phyloP scores from a whole-genome alignment of 2,888 invertebrate species.

The Cerceris rybyensis region DNA sequence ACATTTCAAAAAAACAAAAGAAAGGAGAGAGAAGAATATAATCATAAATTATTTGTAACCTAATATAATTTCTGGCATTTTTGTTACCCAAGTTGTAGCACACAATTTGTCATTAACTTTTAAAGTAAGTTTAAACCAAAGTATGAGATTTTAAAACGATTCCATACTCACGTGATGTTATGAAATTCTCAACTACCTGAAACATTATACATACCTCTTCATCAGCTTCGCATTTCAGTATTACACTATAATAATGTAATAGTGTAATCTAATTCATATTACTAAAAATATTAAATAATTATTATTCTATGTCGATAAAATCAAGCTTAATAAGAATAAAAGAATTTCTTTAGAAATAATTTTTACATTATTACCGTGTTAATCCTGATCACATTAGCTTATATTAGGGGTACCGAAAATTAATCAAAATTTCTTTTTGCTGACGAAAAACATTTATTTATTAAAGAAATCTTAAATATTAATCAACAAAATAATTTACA shows the following conservation, averaged over 20 bases:
- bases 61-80: constrained; percentile 56
- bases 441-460: no score
- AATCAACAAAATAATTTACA: no score
- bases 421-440: no score
- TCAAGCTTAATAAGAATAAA: constrained; percentile 71
- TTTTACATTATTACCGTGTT: constrained; percentile 31
- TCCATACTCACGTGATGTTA: constrained; percentile 51
- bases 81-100: constrained; percentile 45
- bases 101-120: constrained; percentile 37
- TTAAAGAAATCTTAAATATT: no score
- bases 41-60: constrained; percentile 73
- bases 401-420: no score
- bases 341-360: constrained; percentile 65
- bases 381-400: constrained; percentile 16
- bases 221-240: constrained; percentile 69
- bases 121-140: constrained; percentile 62
- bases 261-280: constrained; percentile 70
- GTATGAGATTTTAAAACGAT: constrained; percentile 62
- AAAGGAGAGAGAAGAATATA: constrained; percentile 47
- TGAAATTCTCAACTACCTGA: constrained; percentile 57
- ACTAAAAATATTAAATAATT: constrained; percentile 64
- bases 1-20: constrained; percentile 52
- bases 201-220: constrained; percentile 63
- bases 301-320: constrained; percentile 66
- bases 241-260: constrained; percentile 68